Base-by-base conservation (phyloP, 2,888 invertebrate genomes). In the Xanthorhoe designata region DNA sequence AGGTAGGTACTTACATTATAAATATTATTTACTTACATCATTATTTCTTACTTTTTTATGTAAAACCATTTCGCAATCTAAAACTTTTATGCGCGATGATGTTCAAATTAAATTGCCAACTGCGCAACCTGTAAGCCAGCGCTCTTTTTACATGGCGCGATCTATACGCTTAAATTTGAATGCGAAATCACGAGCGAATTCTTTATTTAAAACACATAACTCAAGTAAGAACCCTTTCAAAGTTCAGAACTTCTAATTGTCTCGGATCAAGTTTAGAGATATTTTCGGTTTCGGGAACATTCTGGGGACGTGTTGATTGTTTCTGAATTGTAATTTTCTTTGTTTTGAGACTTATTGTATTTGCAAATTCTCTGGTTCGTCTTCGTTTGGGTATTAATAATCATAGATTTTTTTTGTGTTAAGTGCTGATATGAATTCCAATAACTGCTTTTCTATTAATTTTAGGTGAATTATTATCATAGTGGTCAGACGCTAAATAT, bases 171-270 rank as follows among this genome's bases (percentile, higher is more conserved):
- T 42, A 42, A 42, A 42, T 42, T 13, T 42, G 38, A 42, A 42
- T 13, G 38, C 13, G 13, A 42, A 42, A 13, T 42, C 38, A 13
- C 13, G 38, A 42, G 10, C 18, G 50, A 58, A 47, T 50, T 58
- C 58, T 49, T 56, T 24, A 29, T 45, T 47, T 29, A 42, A 45
- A 56, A 58, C 49, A 49, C n/a, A 57, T 49, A 35, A 50, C 58
- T 50, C 13, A n/a, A 58, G 15, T 24, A 42, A 42, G 42, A 57
- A 38, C 51, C 60, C 29, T 64, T 17, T 45, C 51, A 57, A 63
- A 63, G 58, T 52, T 51, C n/a, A 10, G 29, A 53, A 64, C 47
- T 64, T 64, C 45, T 64, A 58, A 58, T 58, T 64, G 52, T 64
- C 32, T 64, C 19, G 8, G 51, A 63, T 57, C 15, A 52, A 64